Percentiles rank a stretch among this genome's conserved stretches.
These are phyloP conservation scores for Saccopteryx bilineata DNA, from an alignment of 2,113 vertebrate genomes.

Conservation along the genomic window DNA sequence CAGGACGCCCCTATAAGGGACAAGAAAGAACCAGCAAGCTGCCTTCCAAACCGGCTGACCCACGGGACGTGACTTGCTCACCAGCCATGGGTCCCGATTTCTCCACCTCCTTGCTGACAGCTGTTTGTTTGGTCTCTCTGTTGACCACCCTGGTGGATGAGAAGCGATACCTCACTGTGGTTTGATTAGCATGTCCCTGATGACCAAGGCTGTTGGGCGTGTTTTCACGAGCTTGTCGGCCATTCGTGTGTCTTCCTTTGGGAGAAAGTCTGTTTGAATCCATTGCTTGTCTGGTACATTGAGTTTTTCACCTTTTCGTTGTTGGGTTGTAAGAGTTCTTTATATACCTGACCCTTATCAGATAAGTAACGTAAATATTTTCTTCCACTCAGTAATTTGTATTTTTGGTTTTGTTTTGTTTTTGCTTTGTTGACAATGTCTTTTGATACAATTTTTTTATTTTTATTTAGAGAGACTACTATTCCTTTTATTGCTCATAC, in stretches of 20 bases:
- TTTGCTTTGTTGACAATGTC: background rate
- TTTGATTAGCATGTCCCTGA: background rate
- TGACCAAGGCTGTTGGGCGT: background rate
- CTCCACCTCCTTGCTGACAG: background rate
- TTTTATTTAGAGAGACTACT: background rate
- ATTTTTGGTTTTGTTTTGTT: background rate
- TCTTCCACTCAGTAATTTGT: too few species aligned
- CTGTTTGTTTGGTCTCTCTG: background rate
- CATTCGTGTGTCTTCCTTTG: background rate
- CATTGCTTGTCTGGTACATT: background rate
- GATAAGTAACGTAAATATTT: too few species aligned
- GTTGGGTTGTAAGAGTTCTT: background rate
- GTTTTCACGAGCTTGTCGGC: rapidly evolving
- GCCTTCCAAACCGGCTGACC: background rate
- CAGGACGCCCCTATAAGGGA: background rate
- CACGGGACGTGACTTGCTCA: rapidly evolving
- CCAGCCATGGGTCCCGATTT: background rate
- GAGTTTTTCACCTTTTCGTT: background rate
- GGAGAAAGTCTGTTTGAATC: background rate
- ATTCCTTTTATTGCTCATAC: rapidly evolving
- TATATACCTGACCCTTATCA: background rate
- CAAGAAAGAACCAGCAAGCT: background rate
- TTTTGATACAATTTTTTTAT: background rate
- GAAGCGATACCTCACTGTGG: background rate
- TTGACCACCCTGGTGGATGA: background rate